A percentile compares a stretch with the other conserved stretches of the same genome.
These are phyloP conservation scores for Pseudochirops corinnae DNA, from an alignment of 2,797 vertebrate species.

Conservation along the genomic window DNA sequence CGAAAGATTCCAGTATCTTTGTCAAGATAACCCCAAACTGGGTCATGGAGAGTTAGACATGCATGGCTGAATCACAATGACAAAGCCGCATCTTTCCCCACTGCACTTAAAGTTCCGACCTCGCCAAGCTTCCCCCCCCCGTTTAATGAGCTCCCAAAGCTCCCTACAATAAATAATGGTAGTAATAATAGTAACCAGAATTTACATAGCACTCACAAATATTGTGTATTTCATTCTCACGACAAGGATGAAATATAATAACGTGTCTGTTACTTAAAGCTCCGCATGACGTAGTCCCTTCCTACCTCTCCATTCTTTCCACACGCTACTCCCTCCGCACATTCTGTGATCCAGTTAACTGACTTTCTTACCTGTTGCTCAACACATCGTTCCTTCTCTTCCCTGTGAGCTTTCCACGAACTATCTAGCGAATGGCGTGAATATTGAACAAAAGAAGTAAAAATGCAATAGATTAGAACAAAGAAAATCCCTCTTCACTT, in stretches of 20 bases:
- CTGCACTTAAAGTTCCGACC: not conserved
- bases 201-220: not conserved
- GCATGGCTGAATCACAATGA: not conserved
- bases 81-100: not conserved
- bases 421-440: not conserved
- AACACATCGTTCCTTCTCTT: not conserved
- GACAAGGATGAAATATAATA: not conserved
- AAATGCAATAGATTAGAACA: not conserved
- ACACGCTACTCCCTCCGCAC: not conserved
- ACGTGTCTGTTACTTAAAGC: not conserved
- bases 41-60: not conserved
- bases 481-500: not conserved
- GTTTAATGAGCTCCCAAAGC: not conserved
- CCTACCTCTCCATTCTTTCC: not conserved
- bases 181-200: not conserved
- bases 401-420: not conserved
- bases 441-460: not conserved
- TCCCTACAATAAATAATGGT: not conserved
- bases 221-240: not conserved
- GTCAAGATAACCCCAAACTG: not conserved
- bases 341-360: not conserved
- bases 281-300: not conserved
- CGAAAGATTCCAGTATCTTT: not conserved
- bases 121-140: not conserved
- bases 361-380: not conserved